Conservation (phyloP, 2,797 vertebrate genomes). For the Aldrovandia affinis region DNA sequence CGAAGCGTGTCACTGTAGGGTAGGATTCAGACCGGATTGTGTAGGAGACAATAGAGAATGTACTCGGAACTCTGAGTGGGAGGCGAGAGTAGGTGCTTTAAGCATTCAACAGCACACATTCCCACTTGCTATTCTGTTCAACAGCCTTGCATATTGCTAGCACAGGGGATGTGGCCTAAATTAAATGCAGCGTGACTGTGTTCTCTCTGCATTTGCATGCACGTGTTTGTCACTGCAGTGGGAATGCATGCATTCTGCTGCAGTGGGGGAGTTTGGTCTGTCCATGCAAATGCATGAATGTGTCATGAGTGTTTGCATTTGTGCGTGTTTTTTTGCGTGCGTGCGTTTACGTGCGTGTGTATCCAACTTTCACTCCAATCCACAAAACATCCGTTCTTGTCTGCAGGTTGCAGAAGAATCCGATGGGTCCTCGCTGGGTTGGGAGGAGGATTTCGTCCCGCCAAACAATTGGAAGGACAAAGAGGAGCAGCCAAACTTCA, state of each 20-base stretch:
- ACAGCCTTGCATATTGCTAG: slow-evolving; percentile 1
- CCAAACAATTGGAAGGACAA: neutral
- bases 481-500: slow-evolving; percentile 64
- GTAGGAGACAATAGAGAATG: slow-evolving; percentile 37
- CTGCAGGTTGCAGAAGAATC: slow-evolving; percentile 42
- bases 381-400: neutral
- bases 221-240: neutral
- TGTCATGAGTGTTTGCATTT: neutral
- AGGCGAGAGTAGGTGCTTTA: slow-evolving; percentile 48
- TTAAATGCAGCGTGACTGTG: neutral
- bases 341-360: neutral
- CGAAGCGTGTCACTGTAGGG: neutral
- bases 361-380: neutral
- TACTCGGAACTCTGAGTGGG: slow-evolving; percentile 52
- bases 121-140: slow-evolving; percentile 7
- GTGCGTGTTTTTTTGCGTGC: neutral
- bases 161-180: slow-evolving; percentile 6
- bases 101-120: slow-evolving; percentile 9
- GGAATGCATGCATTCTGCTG: neutral
- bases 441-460: slow-evolving; percentile 62
- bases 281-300: neutral
- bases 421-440: slow-evolving; percentile 55
- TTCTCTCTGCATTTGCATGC: neutral
- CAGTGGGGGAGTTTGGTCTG: neutral
- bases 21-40: neutral